A percentile compares a stretch with the other conserved stretches of the same genome.
These are phyloP conservation scores for Rhinichthys osculus DNA, from an alignment of 2,797 vertebrate species.

Conservation along the genomic window DNA sequence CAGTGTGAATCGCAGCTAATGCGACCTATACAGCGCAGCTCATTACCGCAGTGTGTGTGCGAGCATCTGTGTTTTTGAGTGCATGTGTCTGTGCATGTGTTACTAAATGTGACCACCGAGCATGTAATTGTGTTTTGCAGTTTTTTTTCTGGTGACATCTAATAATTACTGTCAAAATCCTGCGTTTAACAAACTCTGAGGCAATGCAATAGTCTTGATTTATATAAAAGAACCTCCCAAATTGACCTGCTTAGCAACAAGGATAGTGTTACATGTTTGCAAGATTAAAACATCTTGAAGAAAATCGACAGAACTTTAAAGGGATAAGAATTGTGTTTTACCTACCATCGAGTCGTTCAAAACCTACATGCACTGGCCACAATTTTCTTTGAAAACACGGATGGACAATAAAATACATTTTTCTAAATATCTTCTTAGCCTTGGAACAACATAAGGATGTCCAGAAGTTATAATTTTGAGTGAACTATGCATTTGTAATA, in stretches of 20 bases:
- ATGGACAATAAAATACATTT: background rate
- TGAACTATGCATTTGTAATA: background rate
- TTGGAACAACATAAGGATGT: background rate
- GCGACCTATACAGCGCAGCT: conserved; percentile 65
- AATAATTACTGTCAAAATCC: conserved; percentile 37
- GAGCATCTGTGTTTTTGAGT: conserved; percentile 27
- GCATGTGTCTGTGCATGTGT: conserved; percentile 63
- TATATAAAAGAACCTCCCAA: conserved; percentile 31
- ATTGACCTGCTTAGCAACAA: background rate
- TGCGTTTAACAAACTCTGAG: conserved; percentile 34
- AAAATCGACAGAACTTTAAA: background rate
- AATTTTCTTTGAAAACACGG: background rate
- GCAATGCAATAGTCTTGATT: conserved; percentile 37
- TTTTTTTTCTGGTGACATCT: background rate
- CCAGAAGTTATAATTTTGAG: background rate
- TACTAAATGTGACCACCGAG: conserved; percentile 68
- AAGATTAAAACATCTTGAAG: background rate
- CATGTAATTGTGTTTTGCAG: conserved; percentile 58
- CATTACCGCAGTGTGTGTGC: conserved; percentile 22
- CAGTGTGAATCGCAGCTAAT: conserved; percentile 71
- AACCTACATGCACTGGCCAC: background rate
- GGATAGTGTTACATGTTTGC: conserved; percentile 5
- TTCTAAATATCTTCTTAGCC: background rate
- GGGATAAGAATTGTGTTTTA: background rate
- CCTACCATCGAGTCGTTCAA: background rate